Evolutionary conservation across 2,888 invertebrate genomes (phyloP).

Genomic region (Agapetus fuscipes): DNA sequence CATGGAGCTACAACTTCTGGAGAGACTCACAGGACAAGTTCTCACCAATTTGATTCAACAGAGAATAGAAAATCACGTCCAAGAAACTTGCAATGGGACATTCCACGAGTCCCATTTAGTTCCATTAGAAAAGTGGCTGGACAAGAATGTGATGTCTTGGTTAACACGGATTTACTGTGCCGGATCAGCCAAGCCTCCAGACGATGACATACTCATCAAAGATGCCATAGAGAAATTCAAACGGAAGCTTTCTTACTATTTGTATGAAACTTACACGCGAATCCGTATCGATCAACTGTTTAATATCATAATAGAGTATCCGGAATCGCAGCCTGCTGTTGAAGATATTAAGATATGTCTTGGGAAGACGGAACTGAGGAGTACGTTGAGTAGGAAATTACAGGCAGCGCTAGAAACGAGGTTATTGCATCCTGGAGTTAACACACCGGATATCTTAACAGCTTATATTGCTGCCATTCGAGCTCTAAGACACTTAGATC

Average conservation of each 20-base stretch:
- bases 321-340: slow-evolving; percentile 88
- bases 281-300: slow-evolving; percentile 87
- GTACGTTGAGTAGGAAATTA: slow-evolving; percentile 66
- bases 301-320: slow-evolving; percentile 95
- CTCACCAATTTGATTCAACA: slow-evolving; percentile 75
- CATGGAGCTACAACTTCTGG: slow-evolving; percentile 67
- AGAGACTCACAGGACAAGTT: slow-evolving; percentile 76
- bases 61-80: slow-evolving; percentile 76
- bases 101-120: slow-evolving; percentile 75
- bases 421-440: slow-evolving; percentile 87
- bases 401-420: slow-evolving; percentile 78
- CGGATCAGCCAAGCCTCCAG: slow-evolving; percentile 47
- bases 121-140: slow-evolving; percentile 78
- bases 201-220: slow-evolving; percentile 41
- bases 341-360: slow-evolving; percentile 82
- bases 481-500: slow-evolving; percentile 85
- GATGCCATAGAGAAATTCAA: slow-evolving; percentile 57
- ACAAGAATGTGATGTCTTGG: slow-evolving; percentile 80
- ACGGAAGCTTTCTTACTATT: slow-evolving; percentile 67
- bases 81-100: slow-evolving; percentile 73
- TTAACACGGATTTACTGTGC: slow-evolving; percentile 70
- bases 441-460: slow-evolving; percentile 90
- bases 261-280: slow-evolving; percentile 83
- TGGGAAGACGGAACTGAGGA: slow-evolving; percentile 74
- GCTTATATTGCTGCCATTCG: slow-evolving; percentile 95